Base-by-base conservation (phyloP, 2,113 vertebrate species). In the Apus apus region DNA sequence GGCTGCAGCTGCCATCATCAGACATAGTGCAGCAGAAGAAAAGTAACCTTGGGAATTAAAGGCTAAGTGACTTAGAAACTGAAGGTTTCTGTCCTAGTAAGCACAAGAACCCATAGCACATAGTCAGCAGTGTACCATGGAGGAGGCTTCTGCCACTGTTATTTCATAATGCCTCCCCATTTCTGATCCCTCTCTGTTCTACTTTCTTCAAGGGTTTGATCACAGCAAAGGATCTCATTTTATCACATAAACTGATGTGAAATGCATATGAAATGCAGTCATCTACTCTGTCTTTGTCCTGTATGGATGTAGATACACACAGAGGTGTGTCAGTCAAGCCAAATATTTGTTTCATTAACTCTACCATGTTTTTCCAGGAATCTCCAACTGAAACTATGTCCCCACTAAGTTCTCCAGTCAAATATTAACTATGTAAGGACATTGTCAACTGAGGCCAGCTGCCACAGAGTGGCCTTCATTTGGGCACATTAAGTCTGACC, bases 1-100 rank as follows among this genome's bases (percentile, higher is more conserved):
- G n/a, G 15, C 36, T 60, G 51, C 14, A 81, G 29, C 43, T 46
- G 40, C 51, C 65, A n/a, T 8, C 0, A 0, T 15, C 46, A 71
- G n/a, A 34, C 3, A 15, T 15, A 36, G 15, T 15, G 27, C 32
- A 70, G 51, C 2, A 74, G 32, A 30, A 67, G 7, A 8, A 43
- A 83, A 51, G 53, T 16, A 65, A 45, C 1, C 3, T 4, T 8
- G 8, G 54, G 30, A 17, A 68, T 66, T 8, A 22, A 66, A 76
- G 8, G 27, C 5, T 34, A 30, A 26, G 32, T 15, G 14, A 38
- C 16, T 1, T 26, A 11, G 13, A 56, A 36, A 53, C 19, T 36
- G 7, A 30, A 26, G 26, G 30, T 34, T 2, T 27, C 27, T 27
- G 7, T 16, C 5, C 9, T 13, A 32, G 23, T 26, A n/a, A 64